A percentile compares a stretch with the other conserved stretches of the same genome.
phyloP scores from a whole-genome alignment of 2,888 invertebrate genomes.

The Syritta pipiens region DNA sequence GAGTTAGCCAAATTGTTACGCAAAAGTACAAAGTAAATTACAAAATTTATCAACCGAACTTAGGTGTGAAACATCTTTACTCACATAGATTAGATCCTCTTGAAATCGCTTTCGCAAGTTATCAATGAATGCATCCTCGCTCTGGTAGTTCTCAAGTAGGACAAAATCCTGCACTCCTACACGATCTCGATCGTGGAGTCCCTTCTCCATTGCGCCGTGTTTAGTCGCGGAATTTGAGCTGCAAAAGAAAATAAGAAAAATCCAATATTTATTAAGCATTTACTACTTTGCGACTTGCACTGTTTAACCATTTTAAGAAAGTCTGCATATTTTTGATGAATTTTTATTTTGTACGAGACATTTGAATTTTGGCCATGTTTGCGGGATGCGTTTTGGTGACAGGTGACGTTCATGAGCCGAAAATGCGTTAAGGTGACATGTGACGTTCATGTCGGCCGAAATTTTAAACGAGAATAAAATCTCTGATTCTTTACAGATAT shows the following conservation, averaged over 20 bases:
- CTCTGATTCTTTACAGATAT: no score
- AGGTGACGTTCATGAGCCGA: no score
- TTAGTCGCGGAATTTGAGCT: constrained; percentile 69
- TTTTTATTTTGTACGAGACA: background rate
- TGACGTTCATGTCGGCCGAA: no score
- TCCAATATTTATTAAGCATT: background rate
- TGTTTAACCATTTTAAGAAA: background rate
- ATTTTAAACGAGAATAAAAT: no score
- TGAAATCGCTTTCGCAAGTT: constrained; percentile 92
- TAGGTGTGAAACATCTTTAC: no score
- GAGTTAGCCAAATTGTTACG: constrained; percentile 37
- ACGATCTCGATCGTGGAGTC: constrained; percentile 89
- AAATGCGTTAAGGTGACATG: no score
- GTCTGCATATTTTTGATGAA: background rate
- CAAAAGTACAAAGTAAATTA: constrained; percentile 6
- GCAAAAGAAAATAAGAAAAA: constrained; percentile 46
- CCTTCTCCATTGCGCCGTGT: constrained; percentile 85
- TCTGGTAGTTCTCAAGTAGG: constrained; percentile 90
- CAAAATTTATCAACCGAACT: no score
- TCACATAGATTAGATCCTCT: constrained; percentile 94
- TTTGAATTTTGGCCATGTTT: constrained; percentile 3
- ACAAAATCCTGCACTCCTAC: constrained; percentile 96
- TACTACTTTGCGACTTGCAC: background rate
- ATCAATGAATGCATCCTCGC: constrained; percentile 90
- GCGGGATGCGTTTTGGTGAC: background rate